These are phyloP conservation scores for Antheraea pernyi DNA, from an alignment of 1,140 invertebrate species.

Conservation along the genomic window DNA sequence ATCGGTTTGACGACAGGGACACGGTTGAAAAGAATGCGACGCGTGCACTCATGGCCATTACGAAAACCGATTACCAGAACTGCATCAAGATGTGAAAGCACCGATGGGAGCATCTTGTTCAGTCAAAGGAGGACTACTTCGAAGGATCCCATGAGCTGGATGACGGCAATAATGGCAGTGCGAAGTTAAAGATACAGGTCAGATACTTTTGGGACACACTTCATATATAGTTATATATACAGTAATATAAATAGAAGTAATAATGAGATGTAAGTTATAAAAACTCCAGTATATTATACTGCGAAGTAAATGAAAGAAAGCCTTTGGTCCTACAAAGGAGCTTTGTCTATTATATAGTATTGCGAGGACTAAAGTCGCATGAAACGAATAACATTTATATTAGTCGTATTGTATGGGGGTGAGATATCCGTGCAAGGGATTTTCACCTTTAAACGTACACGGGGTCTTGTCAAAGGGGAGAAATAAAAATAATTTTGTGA, in stretches of 20 bases:
- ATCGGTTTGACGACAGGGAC: too few relatives aligned
- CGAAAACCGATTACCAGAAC: too few relatives aligned
- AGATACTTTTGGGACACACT: too few relatives aligned
- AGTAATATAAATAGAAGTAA: background rate
- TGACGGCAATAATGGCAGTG: too few relatives aligned
- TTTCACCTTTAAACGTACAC: background rate
- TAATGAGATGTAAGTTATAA: too few relatives aligned
- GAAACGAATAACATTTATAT: background rate
- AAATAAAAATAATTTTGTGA: constrained; percentile 1
- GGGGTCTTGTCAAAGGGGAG: background rate
- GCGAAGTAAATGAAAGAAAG: background rate
- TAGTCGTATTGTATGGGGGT: background rate
- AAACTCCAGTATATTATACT: background rate
- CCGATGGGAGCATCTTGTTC: too few relatives aligned
- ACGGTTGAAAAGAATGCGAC: too few relatives aligned
- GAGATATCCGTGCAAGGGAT: background rate
- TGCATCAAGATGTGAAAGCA: too few relatives aligned
- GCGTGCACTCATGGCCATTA: too few relatives aligned
- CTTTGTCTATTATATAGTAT: background rate
- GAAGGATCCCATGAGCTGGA: too few relatives aligned
- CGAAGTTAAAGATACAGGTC: too few relatives aligned
- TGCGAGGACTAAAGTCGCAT: background rate
- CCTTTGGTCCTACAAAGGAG: background rate
- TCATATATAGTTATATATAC: background rate
- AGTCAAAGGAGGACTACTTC: too few relatives aligned